A percentile compares a stretch with the other conserved stretches of the same genome.
Evolutionary conservation across 2,888 invertebrate genomes (phyloP).

Genomic region (Gryllus longicercus): DNA sequence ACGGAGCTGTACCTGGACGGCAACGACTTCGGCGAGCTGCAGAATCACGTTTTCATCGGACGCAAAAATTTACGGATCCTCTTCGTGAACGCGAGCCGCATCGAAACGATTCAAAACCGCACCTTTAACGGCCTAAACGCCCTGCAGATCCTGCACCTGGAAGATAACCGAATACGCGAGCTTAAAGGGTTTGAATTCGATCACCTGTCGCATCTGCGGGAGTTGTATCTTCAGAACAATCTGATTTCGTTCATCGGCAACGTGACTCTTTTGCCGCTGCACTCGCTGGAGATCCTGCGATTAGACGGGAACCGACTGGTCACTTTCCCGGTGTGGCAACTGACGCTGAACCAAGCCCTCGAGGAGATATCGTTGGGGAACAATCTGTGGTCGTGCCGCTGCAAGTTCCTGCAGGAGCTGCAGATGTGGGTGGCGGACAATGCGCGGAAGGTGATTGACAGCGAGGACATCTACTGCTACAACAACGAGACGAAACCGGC

Average conservation of each 20-base stretch:
- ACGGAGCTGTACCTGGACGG: constrained; percentile 91
- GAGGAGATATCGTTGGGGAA: constrained; percentile 74
- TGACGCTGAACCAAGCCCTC: constrained; percentile 64
- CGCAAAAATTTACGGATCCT: constrained; percentile 83
- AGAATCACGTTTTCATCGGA: constrained; percentile 85
- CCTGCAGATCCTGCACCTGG: constrained; percentile 75
- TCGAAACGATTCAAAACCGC: constrained; percentile 81
- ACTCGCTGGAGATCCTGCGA: constrained; percentile 72
- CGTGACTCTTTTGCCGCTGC: constrained; percentile 71
- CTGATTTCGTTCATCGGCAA: constrained; percentile 74
- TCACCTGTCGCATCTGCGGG: constrained; percentile 71
- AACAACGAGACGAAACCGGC: constrained; percentile 70
- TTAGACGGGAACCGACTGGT: constrained; percentile 81
- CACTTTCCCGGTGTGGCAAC: constrained; percentile 75
- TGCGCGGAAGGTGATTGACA: constrained; percentile 73
- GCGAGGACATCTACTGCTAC: constrained; percentile 76
- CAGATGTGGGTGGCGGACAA: constrained; percentile 80
- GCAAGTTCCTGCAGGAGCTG: constrained; percentile 80
- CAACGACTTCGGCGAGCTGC: constrained; percentile 77
- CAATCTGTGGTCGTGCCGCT: constrained; percentile 88
- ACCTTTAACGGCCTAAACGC: constrained; percentile 84
- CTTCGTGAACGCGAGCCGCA: constrained; percentile 79
- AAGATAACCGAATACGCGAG: constrained; percentile 76
- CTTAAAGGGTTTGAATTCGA: constrained; percentile 83
- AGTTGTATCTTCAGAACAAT: constrained; percentile 83